Evolutionary conservation across 2,888 invertebrate genomes (phyloP).

Genomic region (Drosophila austrosaltans): DNA sequence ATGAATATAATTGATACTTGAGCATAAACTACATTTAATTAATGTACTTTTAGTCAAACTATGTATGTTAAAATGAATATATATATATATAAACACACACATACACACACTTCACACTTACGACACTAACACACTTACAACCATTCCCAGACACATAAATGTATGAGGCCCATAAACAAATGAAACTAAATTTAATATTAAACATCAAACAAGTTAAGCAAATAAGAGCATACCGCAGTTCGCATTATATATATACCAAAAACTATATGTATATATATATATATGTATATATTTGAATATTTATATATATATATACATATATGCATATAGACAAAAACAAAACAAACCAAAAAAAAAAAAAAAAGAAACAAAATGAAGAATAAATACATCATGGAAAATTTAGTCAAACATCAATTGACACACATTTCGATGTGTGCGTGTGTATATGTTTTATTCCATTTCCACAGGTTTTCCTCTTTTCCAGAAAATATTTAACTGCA

Average conservation of each 20-base stretch:
- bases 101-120: conserved; percentile 5
- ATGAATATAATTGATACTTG: conserved; percentile 29
- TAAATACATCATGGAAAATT: conserved; percentile 75
- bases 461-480: neutral
- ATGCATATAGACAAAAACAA: conserved; percentile 14
- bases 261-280: neutral
- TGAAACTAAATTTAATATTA: conserved; percentile 42
- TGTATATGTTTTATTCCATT: conserved; percentile 6
- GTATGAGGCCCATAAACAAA: conserved; percentile 34
- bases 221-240: conserved; percentile 49
- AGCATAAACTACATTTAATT: conserved; percentile 44
- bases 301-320: conserved; percentile 31
- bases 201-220: conserved; percentile 34
- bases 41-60: conserved; percentile 41
- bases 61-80: conserved; percentile 16
- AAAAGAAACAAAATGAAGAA: conserved; percentile 35
- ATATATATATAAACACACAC: conserved; percentile 53
- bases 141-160: neutral
- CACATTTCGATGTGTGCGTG: neutral
- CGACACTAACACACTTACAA: conserved; percentile 1
- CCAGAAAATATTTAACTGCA: no score
- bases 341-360: conserved; percentile 15
- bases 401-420: conserved; percentile 69
- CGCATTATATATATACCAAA: conserved; percentile 7
- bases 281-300: conserved; percentile 6